Percentiles rank a stretch among this genome's conserved stretches.
Evolutionary conservation across 1,140 invertebrate species (phyloP).

Genomic region (Zaprionus lachaisei): DNA sequence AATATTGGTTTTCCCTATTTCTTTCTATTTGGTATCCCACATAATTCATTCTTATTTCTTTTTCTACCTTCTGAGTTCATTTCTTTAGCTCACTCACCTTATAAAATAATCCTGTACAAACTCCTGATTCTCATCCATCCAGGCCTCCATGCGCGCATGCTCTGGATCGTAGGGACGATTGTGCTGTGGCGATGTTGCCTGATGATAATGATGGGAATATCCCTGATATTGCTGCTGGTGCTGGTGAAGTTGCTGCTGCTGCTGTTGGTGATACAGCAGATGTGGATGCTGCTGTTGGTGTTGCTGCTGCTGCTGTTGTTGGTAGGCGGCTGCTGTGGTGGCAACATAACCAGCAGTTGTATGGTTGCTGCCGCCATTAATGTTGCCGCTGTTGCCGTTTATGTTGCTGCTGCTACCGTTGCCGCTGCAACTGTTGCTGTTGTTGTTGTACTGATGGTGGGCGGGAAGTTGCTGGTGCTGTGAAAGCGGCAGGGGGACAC

Average conservation of each 20-base stretch:
- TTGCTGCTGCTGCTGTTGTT: conserved; percentile 41
- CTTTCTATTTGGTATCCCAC: not conserved
- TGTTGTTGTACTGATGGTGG: conserved; percentile 64
- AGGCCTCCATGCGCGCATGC: conserved; percentile 94
- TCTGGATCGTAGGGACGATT: conserved; percentile 91
- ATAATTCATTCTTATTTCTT: not conserved
- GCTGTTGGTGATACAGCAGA: conserved; percentile 20
- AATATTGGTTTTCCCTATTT: not conserved
- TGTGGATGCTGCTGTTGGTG: conserved; percentile 30
- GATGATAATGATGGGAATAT: conserved; percentile 66
- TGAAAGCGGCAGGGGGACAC: conserved; percentile 85
- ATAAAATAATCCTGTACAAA: conserved; percentile 98
- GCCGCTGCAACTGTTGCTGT: conserved; percentile 27
- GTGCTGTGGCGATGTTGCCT: conserved; percentile 84
- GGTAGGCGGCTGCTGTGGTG: conserved; percentile 57
- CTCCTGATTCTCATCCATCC: conserved; percentile 98
- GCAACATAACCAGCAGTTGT: conserved; percentile 29
- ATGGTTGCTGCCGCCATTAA: conserved; percentile 28
- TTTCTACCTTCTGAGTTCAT: not conserved
- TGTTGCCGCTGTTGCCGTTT: conserved; percentile 32
- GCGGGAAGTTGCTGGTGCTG: conserved; percentile 68
- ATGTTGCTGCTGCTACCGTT: conserved; percentile 28
- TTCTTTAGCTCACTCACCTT: conserved; percentile 86
- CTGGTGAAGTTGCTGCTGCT: conserved; percentile 41
- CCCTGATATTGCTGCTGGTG: conserved; percentile 61